Conservation (phyloP, 2,113 vertebrate species). For the Emydura subglobosa region DNA sequence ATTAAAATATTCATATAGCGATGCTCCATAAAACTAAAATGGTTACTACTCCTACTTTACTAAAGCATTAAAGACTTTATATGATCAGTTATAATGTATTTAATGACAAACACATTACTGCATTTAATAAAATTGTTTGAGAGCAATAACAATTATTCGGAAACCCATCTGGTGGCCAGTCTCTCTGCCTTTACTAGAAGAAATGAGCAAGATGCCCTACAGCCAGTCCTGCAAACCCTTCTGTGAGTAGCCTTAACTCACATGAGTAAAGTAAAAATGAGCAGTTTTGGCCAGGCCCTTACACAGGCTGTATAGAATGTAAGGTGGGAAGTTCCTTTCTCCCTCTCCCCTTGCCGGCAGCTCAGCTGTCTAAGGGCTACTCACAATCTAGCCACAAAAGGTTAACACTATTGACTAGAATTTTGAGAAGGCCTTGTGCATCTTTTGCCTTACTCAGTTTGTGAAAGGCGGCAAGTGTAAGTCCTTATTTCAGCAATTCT, state of each 20-base stretch:
- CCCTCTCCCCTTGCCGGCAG: background rate
- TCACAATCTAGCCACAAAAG: background rate
- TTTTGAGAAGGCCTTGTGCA: background rate
- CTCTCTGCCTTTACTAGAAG: background rate
- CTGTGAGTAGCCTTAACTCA: background rate
- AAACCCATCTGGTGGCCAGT: background rate
- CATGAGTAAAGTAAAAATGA: background rate
- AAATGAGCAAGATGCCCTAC: background rate
- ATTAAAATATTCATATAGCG: background rate
- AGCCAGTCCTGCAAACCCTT: background rate
- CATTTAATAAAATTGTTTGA: slow-evolving; percentile 42
- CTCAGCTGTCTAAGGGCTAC: background rate
- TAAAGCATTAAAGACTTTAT: background rate
- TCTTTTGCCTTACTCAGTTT: background rate
- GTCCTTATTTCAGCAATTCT: background rate
- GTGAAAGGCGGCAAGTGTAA: background rate
- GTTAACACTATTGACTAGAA: background rate
- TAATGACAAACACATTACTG: background rate
- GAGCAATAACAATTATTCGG: background rate
- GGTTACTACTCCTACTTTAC: background rate
- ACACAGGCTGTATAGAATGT: background rate
- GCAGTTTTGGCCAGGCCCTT: background rate
- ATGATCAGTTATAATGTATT: slow-evolving; percentile 11
- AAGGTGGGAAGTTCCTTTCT: background rate
- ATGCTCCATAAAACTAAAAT: slow-evolving; percentile 2